Evolutionary conservation across 2,113 vertebrate species (phyloP), one percentile per base, ranked within the genome.

Genomic region (Cynocephalus volans): DNA sequence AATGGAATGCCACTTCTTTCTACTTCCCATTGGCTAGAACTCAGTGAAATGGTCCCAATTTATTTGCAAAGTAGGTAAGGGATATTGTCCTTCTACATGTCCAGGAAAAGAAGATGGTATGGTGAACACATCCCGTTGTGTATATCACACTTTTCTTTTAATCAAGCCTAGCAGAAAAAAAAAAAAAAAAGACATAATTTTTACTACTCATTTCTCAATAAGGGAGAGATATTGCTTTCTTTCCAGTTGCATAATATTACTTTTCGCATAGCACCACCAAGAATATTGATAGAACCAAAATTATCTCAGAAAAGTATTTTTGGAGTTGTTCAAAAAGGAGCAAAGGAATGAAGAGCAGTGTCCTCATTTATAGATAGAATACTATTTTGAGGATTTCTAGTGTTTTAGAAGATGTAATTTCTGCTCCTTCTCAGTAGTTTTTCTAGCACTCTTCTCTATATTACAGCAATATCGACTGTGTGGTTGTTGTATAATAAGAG

Each of bases 391-490:
- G 24, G 12, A 23, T 31, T 80, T 81, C 48, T 90, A 56, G 52
- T 48, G 26, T 62, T 95, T 87, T 70, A 72, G 21, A 88, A 79
- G 36, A 93, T 93, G 23, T 93, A 50, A n/a, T 65, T 41, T 86
- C 60, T 76, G 17, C 41, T 87, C 23, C 26, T 17, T 89, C 9
- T 84, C 21, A 31, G 19, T 48, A 69, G 8, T 58, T 14, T 41
- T n/a, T 21, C 73, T 81, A 54, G 60, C 50, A 93, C 67, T 23
- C 58, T 90, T 23, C 26, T 93, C 11, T 76, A 7, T 67, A 54
- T 48, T 81, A 48, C 31, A 90, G 13, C n/a, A 87, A 64, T 76
- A 54, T 24, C 52, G 19, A 87, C 0, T 24, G 24, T 56, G n/a
- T 70, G 33, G 13, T 75, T 52, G 28, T 67, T 62, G 12, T 88